Conservation (phyloP, 64 coral and sea anemone genomes). For the Actinia equina region DNA sequence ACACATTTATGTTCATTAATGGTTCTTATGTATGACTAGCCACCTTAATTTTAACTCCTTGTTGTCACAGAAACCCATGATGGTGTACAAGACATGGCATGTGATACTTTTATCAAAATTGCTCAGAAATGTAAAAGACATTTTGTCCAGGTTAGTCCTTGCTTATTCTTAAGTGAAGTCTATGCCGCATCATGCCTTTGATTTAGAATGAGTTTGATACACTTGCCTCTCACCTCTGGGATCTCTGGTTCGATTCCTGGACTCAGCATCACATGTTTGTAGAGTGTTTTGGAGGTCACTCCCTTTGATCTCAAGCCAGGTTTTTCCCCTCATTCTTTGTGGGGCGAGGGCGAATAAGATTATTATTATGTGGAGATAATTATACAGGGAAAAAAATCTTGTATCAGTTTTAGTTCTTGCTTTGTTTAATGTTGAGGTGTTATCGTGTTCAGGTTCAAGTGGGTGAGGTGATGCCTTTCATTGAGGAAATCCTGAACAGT, state of each 20-base stretch:
- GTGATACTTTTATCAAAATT: conserved; percentile 99
- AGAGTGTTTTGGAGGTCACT: no score
- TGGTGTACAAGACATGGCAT: conserved; percentile 99
- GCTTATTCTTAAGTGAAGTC: no score
- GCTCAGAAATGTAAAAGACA: conserved; percentile 97
- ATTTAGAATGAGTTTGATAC: no score
- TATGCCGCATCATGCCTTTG: no score
- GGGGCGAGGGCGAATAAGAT: no score
- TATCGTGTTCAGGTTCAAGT: conserved; percentile 79
- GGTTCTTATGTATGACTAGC: background rate
- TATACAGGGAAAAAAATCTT: background rate
- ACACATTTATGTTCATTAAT: no score
- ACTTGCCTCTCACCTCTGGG: no score
- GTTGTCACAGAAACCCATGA: conserved; percentile 92
- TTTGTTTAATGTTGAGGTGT: background rate
- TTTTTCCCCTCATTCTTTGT: no score
- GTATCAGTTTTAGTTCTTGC: background rate
- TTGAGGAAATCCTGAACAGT: conserved; percentile 96
- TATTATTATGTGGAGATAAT: no score
- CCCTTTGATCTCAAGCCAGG: no score
- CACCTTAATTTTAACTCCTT: background rate
- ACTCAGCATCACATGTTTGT: no score
- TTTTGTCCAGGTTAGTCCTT: conserved; percentile 82
- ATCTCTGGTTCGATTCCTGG: no score
- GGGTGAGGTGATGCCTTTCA: conserved; percentile 98